phyloP scores from a whole-genome alignment of 2,113 vertebrate species.

The Gallinago jamesoni region DNA sequence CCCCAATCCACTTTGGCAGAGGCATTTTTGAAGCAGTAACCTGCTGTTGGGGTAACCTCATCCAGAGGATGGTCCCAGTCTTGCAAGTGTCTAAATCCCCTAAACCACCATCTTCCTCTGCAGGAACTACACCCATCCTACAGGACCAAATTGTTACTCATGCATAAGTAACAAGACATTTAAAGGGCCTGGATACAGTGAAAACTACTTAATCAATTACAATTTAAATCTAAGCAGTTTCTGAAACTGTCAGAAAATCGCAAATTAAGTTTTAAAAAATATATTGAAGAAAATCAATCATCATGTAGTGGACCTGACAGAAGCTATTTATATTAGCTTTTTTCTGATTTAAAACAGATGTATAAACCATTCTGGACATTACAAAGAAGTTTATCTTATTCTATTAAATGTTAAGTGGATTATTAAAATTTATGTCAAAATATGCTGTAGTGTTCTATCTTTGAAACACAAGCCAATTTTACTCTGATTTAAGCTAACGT shows the following conservation, averaged over 20 bases:
- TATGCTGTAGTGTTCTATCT: background rate
- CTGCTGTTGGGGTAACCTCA: background rate
- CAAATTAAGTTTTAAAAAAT: background rate
- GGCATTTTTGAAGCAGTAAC: background rate
- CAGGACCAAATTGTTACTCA: background rate
- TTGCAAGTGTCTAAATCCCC: background rate
- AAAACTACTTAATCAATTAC: background rate
- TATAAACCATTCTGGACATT: background rate
- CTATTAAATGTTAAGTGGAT: background rate
- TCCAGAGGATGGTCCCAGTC: background rate
- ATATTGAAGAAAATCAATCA: background rate
- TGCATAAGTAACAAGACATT: background rate
- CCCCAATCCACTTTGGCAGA: background rate
- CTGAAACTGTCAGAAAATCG: background rate
- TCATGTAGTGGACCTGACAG: background rate
- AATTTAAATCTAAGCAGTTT: background rate
- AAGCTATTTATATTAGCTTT: background rate
- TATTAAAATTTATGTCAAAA: constrained; percentile 27
- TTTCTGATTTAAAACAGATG: background rate
- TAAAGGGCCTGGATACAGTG: background rate
- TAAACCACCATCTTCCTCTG: background rate
- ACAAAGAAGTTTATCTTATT: background rate
- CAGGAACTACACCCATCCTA: background rate
- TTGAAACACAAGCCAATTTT: background rate
- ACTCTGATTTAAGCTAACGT: background rate